phyloP scores from a whole-genome alignment of 2,113 vertebrate species.

The Ceyx margarethae region DNA sequence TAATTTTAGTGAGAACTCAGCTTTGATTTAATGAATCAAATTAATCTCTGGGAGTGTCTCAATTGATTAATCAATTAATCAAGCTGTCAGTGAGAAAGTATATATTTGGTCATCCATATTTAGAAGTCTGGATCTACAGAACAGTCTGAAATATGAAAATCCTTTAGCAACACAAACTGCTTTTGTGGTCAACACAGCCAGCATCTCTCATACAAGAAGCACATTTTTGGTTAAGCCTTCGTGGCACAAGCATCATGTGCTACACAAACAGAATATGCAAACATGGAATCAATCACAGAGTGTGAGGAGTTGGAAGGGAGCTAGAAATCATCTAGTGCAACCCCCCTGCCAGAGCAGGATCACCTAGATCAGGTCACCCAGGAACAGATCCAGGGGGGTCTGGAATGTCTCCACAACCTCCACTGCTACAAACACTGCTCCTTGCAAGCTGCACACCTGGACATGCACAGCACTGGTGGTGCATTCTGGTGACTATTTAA shows the following conservation, averaged over 20 bases:
- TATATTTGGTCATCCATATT: background rate
- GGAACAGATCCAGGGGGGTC: too few relatives aligned
- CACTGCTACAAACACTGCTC: background rate
- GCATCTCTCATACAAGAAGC: background rate
- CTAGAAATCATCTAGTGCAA: too few relatives aligned
- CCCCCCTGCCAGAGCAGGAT: too few relatives aligned
- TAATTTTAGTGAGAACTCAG: background rate
- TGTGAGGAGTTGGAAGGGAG: too few relatives aligned
- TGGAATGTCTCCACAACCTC: too few relatives aligned
- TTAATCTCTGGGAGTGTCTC: background rate
- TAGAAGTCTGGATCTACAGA: background rate
- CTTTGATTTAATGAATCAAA: constrained; percentile 1
- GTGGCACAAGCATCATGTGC: background rate
- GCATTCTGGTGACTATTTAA: background rate
- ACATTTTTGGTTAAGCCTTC: background rate
- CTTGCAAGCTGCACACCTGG: background rate
- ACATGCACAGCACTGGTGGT: background rate
- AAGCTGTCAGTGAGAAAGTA: background rate
- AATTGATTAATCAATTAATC: background rate
- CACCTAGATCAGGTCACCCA: too few relatives aligned
- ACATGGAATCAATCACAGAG: background rate
- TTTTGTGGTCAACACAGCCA: background rate
- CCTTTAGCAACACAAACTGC: background rate
- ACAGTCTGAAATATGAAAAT: background rate
- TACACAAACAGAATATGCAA: background rate